Evolutionary conservation across 92 coral and sea anemone species (phyloP), one percentile per base, ranked within the genome.

Genomic region (Bergia puertoricense): DNA sequence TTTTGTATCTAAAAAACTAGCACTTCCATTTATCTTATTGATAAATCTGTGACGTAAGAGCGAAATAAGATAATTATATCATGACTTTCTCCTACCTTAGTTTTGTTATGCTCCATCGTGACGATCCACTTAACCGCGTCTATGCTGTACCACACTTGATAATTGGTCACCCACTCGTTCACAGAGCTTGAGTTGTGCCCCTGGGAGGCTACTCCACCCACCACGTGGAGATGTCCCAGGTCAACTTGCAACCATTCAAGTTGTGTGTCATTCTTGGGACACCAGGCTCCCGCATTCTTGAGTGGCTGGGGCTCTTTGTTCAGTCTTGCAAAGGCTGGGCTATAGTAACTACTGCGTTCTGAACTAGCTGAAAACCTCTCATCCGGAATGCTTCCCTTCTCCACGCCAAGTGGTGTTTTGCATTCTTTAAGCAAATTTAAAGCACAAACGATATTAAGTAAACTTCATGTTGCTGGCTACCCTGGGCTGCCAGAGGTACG

Each of bases 261-360:
- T 48, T 18, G 36, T 45, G 87, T 84, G 68, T 71, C 87, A 71
- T 84, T 84, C 46, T 46, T 37, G 4, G 87, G 87, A 51, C 87
- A 84, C 87, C 87, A 84, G 75, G 87, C 87, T 37, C 87, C 87
- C 79, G 78, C 78, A 9, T 37, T 84, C 41, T 42, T 46, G 8
- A 36, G 76, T 39, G 72, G 74, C 20, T 67, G 56, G 41, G 86
- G 54, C 1, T 50, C 76, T 67, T 84, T 84, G 67, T 84, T 84
- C 79, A 84, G 75, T 48, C 87, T 48, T 16, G 87, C 87, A 39
- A 30, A 71, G 39, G 66, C 87, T 84, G 87, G 87, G 79, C 79
- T 71, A 37, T 71, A 84, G 87, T 69, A 45, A 45, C 45, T 84
- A 75, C 79, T 71, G 7, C 87, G 87, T 37, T 84, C 79, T 16